Evolutionary conservation across 2,113 vertebrate genomes (phyloP), one percentile per base, ranked within the genome.

Genomic region (Urocitellus parryii): DNA sequence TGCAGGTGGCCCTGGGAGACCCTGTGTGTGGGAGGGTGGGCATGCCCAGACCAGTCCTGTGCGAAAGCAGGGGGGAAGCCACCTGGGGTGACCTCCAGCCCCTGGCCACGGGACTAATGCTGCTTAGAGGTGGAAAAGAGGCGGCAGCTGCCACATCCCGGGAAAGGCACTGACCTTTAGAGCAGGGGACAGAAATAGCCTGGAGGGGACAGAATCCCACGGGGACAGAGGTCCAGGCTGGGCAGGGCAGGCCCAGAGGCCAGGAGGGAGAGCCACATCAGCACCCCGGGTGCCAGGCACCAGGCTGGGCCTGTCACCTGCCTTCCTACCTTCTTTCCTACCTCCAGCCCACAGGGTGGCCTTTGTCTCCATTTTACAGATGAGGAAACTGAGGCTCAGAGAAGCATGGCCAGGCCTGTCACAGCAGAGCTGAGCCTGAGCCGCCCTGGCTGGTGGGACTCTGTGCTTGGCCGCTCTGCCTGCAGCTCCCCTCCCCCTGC

Each of bases 131-230:
- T 39, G 51, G 95, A 73, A 85, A 86, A 86, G 67, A 91, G 88
- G 88, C 67, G 86, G 77, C 84, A 88, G 94, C 90, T 96, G 96
- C 88, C 34, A 34, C 29, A 42, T 67, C 85, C 72, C 17, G 0
- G 95, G 88, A 91, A 96, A 91, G 83, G 65, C 90, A 48, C 4
- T 97, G 95, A 96, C 97, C 97, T 97, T 97, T 93, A 97, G 94
- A 94, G 42, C 7, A 42, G 17, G 67, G 91, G 94, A 96, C 96
- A 95, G 97, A 97, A 94, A 97, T 97, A 96, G 96, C 87, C 56
- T 0, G 22, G 25, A 77, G 84, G 74, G 39, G 53, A 56, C 78
- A 88, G 76, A 74, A 73, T 27, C 77, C 51, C 53, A 14, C 32
- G 91, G 67, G 68, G 85, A 86, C 82, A 87, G 70, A 29, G 1